Evolutionary conservation across 2,888 invertebrate genomes (phyloP), one percentile per base, ranked within the genome.

Genomic region (Heterodera filipjevi): DNA sequence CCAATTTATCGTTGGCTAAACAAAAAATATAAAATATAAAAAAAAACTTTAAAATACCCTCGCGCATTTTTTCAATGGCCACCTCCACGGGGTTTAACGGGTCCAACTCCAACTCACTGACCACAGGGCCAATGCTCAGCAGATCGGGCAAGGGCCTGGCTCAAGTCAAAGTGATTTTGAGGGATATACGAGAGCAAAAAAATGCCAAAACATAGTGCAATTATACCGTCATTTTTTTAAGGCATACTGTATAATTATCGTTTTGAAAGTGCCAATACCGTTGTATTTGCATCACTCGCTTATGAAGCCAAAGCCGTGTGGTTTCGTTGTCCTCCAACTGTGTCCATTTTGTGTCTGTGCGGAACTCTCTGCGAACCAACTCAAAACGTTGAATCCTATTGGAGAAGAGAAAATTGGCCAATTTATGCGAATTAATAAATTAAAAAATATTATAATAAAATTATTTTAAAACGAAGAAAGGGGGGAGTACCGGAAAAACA

Each of bases 321-420:
- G 83, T 80, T 46, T 86, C 86, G 30, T 77, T 82, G 33, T 79
- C 78, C 35, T 85, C 86, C 12, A 85, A 64, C 33, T 77, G 77
- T 19, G 86, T 86, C 86, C 85, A 87, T 79, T 87, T 86, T 12
- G 86, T 86, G 59, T 84, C 80, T 44, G 81, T 81, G 14, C 84
- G 74, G 66, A 80, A 81, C 72, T 83, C 82, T 14, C 82, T 79
- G 39, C 85, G 83, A 32, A 81, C 77, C 53, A 85, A 83, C 75
- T 87, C 86, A 72, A 87, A 87, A n/a, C 80, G 77, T n/a, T 77
- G 71, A 6, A 79, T 80, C 68, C 59, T 59, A 12, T n/a, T 10
- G 39, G 8, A 39, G 39, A 39, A 12, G 39, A 39, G 39, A 6
- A 39, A 39, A 39, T 39, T 39, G 6, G 39, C 39, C 39, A 39